phyloP scores from a whole-genome alignment of 2,888 invertebrate genomes.

The Acleris holmiana region DNA sequence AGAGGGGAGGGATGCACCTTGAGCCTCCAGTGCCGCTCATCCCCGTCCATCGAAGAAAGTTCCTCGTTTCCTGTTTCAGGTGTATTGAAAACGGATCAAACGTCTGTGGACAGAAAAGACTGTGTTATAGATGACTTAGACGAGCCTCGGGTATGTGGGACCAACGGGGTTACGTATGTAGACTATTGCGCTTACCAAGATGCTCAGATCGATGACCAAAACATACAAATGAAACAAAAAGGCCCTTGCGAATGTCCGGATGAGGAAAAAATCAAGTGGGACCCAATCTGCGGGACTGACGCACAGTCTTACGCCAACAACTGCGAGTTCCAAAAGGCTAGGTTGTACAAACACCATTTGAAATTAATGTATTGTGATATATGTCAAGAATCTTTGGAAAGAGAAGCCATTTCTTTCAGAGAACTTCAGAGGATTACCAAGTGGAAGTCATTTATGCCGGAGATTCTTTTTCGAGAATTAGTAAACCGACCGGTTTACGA shows the following conservation, averaged over 20 bases:
- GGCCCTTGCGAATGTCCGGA: constrained; percentile 12
- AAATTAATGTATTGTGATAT: constrained; percentile 16
- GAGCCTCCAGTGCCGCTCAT: too few relatives aligned
- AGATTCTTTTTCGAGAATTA: constrained; percentile 11
- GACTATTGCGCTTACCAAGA: constrained; percentile 23
- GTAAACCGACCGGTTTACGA: constrained; percentile 7
- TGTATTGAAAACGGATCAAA: too few relatives aligned
- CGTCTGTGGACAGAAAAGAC: too few relatives aligned
- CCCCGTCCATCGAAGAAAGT: too few relatives aligned
- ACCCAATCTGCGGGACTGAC: constrained; percentile 46
- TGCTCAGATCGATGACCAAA: not conserved
- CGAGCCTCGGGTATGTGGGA: constrained; percentile 11
- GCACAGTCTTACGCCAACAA: constrained; percentile 45
- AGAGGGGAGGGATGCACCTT: too few relatives aligned
- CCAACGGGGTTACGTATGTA: constrained; percentile 22
- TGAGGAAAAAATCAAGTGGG: constrained; percentile 38
- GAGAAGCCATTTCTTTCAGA: constrained; percentile 9
- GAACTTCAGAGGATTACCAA: constrained; percentile 16
- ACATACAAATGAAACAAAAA: constrained; percentile 4
- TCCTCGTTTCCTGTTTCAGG: too few relatives aligned
- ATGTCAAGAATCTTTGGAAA: constrained; percentile 14
- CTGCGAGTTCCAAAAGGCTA: constrained; percentile 43
- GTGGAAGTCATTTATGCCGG: constrained; percentile 27
- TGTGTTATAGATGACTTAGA: not conserved
- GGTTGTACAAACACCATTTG: constrained; percentile 3